Base-by-base conservation (phyloP, 2,797 vertebrate genomes). In the Chaunax sp. region DNA sequence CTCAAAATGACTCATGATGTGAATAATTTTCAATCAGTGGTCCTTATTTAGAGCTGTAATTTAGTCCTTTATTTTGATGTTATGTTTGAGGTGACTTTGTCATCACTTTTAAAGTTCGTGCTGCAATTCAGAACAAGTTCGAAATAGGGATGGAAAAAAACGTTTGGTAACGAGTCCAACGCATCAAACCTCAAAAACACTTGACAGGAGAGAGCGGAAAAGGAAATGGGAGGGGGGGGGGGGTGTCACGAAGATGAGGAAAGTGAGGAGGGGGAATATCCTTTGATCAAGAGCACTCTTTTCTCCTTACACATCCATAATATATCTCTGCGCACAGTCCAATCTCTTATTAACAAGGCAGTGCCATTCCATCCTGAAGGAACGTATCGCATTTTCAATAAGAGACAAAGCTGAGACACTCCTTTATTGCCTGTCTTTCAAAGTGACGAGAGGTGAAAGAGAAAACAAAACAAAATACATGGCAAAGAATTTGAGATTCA, bases 231-330 rank as follows among this genome's bases (percentile, higher is more conserved):
- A 43, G 28, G 9, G 28, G 28, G 14, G 16, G 22, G 58, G 69
- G 45, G 35, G 69, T 82, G 81, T 78, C 83, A 64, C 23, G 71
- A 78, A 79, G 71, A 80, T 46, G 70, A 70, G 74, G 62, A 70
- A 70, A 43, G 64, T 28, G 58, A 56, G 57, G 53, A 72, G 59
- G 44, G 72, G 66, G 72, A 33, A 55, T 55, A 54, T 72, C 67
- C 89, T 94, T 92, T 93, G 90, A 93, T 93, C 89, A 85, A 73
- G 81, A 77, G 72, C 65, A 23, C 83, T 81, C 49, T 77, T 83
- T 83, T 91, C 82, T 82, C 81, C 79, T 77, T 69, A 64, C 78
- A 74, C 82, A 89, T 90, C 82, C 76, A 86, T 88, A 84, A 90
- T 90, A 86, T 76, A 86, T 86, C 68, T 81, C 74, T 41, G 63